Evolutionary conservation across 2,797 vertebrate genomes (phyloP).

Genomic region (Pterois miles): DNA sequence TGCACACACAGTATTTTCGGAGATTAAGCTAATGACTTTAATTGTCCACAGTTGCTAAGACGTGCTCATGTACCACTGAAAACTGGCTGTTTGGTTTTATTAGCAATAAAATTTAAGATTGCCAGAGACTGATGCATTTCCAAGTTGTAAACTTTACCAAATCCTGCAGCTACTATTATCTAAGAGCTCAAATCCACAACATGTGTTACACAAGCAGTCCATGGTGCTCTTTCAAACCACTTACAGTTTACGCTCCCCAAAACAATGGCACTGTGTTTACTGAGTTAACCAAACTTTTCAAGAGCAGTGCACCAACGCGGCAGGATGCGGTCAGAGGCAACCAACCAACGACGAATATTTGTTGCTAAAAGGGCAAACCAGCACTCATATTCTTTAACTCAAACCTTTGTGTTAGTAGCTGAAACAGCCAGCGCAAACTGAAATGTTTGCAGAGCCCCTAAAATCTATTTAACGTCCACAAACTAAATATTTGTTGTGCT

Average conservation of each 20-base stretch:
- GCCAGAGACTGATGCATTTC: neutral
- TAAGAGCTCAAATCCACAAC: neutral
- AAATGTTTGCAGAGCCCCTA: too few relatives aligned
- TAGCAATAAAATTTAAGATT: neutral
- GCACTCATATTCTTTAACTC: neutral
- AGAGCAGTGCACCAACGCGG: neutral
- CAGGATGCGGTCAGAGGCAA: conserved; percentile 8
- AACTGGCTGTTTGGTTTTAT: neutral
- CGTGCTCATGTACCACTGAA: neutral
- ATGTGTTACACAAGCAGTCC: conserved; percentile 5
- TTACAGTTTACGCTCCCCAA: neutral
- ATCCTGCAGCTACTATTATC: neutral
- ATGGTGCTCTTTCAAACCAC: neutral
- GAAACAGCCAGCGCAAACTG: neutral
- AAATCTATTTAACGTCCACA: neutral
- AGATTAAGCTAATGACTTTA: neutral
- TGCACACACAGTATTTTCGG: neutral
- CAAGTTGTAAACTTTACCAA: neutral
- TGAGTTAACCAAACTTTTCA: neutral
- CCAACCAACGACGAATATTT: neutral
- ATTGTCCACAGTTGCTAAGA: neutral
- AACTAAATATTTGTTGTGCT: neutral
- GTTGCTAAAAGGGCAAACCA: neutral
- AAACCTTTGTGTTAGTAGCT: neutral
- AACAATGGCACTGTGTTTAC: conserved; percentile 32